Conservation (phyloP, 1,140 invertebrate genomes). For the Conopomorpha cramerella region DNA sequence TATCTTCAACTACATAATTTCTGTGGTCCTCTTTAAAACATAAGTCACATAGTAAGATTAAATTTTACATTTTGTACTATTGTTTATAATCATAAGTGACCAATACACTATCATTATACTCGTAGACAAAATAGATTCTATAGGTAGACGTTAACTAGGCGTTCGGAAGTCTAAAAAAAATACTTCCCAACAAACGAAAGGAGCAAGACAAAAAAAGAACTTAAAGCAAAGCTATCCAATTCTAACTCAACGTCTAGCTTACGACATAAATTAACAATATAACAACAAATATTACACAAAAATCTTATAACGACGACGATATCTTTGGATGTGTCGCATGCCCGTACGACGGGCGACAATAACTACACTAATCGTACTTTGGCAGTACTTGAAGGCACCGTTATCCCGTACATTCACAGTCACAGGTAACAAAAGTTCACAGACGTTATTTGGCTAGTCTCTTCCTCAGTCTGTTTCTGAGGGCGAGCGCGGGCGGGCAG, state of each 20-base stretch:
- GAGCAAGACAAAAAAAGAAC: too few species aligned
- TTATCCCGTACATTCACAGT: conserved; percentile 18
- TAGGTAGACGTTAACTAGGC: too few species aligned
- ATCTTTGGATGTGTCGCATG: conserved; percentile 37
- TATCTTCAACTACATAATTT: too few species aligned
- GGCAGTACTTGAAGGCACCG: conserved; percentile 41
- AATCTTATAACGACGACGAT: conserved; percentile 45
- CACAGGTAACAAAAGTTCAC: conserved; percentile 15
- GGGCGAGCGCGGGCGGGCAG: conserved; percentile 34
- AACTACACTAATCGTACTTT: conserved; percentile 21
- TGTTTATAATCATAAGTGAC: conserved; percentile 18
- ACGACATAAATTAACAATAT: too few species aligned
- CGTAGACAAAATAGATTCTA: too few species aligned
- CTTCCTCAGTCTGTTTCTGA: conserved; percentile 34
- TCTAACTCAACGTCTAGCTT: too few species aligned
- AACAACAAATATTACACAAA: too few species aligned
- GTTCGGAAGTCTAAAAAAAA: too few species aligned
- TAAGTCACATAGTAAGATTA: conserved; percentile 1
- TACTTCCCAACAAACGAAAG: too few species aligned
- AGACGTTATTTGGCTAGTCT: conserved; percentile 32
- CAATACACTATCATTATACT: too few species aligned
- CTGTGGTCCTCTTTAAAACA: conserved; percentile 1
- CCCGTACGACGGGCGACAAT: conserved; percentile 8
- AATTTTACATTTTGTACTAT: conserved; percentile 41
- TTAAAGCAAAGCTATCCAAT: too few species aligned